phyloP scores from a whole-genome alignment of 2,888 invertebrate species.

The Dryobotodes eremita region DNA sequence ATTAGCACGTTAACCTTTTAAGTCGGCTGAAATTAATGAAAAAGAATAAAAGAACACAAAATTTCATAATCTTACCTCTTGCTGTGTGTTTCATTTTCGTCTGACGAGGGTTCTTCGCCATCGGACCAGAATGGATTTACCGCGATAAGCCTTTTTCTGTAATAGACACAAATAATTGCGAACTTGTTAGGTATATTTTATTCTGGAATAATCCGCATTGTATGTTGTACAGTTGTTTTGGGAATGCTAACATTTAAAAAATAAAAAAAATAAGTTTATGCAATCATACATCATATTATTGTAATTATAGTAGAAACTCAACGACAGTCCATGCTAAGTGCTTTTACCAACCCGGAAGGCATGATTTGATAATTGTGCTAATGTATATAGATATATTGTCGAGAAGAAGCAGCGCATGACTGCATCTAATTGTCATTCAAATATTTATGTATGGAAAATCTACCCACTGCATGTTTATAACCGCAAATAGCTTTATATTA shows the following conservation, averaged over 20 bases:
- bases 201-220: not conserved
- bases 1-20: not conserved
- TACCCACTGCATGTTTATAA: constrained; percentile 18
- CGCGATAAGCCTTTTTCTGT: constrained; percentile 88
- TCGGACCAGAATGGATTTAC: constrained; percentile 95
- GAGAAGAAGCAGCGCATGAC: constrained; percentile 4
- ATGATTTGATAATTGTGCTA: constrained; percentile 13
- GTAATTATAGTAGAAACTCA: not conserved
- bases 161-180: constrained; percentile 59
- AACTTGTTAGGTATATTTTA: not conserved
- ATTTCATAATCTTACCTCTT: constrained; percentile 75
- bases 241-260: not conserved
- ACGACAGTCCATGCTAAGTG: constrained; percentile 4
- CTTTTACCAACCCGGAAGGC: not conserved
- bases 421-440: constrained; percentile 2
- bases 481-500: constrained; percentile 21
- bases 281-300: constrained; percentile 4
- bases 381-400: constrained; percentile 7
- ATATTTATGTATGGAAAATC: constrained; percentile 14
- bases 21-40: not conserved
- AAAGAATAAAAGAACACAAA: not conserved
- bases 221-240: too few relatives aligned
- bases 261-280: not conserved
- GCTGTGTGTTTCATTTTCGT: constrained; percentile 85
- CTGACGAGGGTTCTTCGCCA: constrained; percentile 92